Conservation (phyloP, 2,888 invertebrate species). For the Graphium colonna region DNA sequence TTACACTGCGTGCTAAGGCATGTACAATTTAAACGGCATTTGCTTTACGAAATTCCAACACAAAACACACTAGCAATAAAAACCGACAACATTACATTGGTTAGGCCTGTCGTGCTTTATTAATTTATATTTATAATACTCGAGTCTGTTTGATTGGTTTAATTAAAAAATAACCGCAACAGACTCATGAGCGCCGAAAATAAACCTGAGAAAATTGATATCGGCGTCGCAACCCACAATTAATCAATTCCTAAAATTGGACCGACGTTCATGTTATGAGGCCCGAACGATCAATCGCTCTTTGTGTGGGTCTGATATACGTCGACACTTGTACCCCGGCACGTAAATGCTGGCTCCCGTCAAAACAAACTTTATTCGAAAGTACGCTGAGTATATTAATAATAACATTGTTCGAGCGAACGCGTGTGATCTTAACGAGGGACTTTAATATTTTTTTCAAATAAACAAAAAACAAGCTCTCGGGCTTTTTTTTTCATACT, state of each 20-base stretch:
- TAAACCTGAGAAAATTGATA: conserved; percentile 48
- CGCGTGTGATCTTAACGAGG: conserved; percentile 53
- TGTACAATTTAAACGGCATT: too few relatives aligned
- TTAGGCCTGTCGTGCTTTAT: too few relatives aligned
- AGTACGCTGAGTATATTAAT: conserved; percentile 71
- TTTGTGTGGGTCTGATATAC: conserved; percentile 72
- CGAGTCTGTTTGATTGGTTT: conserved; percentile 29
- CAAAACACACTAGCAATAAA: too few relatives aligned
- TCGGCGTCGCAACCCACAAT: conserved; percentile 60
- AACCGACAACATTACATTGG: too few relatives aligned
- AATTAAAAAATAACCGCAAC: conserved; percentile 56
- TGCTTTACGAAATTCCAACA: too few relatives aligned
- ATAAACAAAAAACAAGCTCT: too few relatives aligned
- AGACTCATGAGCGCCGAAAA: conserved; percentile 62
- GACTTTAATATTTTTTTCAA: too few relatives aligned
- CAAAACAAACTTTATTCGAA: conserved; percentile 75
- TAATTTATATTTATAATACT: too few relatives aligned
- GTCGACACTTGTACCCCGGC: conserved; percentile 53
- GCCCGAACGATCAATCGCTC: conserved; percentile 63
- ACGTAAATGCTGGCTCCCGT: conserved; percentile 57
- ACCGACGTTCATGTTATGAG: conserved; percentile 62
- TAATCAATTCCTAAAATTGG: conserved; percentile 74
- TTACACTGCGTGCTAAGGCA: too few relatives aligned
- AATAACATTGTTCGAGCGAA: conserved; percentile 56
- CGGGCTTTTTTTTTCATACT: too few relatives aligned